phyloP scores from a whole-genome alignment of 2,888 invertebrate species.

The Creontiades dilutus region DNA sequence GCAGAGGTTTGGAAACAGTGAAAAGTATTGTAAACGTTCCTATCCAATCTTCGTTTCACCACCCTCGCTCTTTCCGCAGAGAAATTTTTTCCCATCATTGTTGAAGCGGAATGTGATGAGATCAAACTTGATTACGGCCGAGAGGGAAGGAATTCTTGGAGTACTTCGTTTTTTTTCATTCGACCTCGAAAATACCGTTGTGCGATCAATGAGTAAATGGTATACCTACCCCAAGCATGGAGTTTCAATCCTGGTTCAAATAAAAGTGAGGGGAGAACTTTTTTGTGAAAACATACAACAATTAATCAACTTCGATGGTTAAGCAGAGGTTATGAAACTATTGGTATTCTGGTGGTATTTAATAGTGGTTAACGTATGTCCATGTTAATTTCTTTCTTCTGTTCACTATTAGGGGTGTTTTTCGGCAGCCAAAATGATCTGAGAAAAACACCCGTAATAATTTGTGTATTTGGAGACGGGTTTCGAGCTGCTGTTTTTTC shows the following conservation, averaged over 20 bases:
- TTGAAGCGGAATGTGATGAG: slow-evolving; percentile 56
- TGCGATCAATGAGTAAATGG: slow-evolving; percentile 25
- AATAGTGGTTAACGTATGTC: too few relatives aligned
- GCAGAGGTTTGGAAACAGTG: not conserved
- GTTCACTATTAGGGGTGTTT: too few relatives aligned
- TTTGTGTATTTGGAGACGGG: too few relatives aligned
- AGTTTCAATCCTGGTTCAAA: not conserved
- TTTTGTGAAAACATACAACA: not conserved
- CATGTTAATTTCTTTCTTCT: too few relatives aligned
- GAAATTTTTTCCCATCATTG: slow-evolving; percentile 41
- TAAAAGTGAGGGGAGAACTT: not conserved
- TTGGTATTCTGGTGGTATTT: too few relatives aligned
- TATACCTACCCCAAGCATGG: not conserved
- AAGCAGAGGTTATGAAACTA: too few relatives aligned
- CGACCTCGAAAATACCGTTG: not conserved
- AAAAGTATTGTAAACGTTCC: slow-evolving; percentile 14
- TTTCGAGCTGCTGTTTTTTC: too few relatives aligned
- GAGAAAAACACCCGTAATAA: too few relatives aligned
- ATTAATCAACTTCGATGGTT: too few relatives aligned
- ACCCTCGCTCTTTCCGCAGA: slow-evolving; percentile 11
- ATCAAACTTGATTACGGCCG: slow-evolving; percentile 50
- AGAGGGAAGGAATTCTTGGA: slow-evolving; percentile 18
- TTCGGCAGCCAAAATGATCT: too few relatives aligned
- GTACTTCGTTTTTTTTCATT: not conserved
- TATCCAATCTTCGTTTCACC: slow-evolving; percentile 7